A percentile compares a stretch with the other conserved stretches of the same genome.
Evolutionary conservation across 1,140 invertebrate species (phyloP).

Genomic region (Hylyphantes graminicola): DNA sequence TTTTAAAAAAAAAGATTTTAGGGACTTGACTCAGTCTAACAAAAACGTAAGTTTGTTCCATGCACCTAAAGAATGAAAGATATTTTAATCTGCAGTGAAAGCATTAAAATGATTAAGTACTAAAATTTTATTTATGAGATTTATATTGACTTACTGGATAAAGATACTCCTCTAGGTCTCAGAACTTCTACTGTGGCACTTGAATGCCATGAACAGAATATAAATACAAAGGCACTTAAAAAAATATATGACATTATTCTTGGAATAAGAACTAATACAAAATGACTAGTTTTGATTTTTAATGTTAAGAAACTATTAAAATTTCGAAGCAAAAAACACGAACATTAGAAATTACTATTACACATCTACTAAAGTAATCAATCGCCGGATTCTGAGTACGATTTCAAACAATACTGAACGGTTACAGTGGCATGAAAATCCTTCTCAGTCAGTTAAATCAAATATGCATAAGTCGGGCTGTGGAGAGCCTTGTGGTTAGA

Average conservation of each 20-base stretch:
- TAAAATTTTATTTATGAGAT: not conserved
- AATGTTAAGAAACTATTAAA: no score
- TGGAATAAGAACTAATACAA: not conserved
- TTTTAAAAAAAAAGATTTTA: not conserved
- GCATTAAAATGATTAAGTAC: no score
- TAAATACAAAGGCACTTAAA: not conserved
- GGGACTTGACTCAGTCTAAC: not conserved
- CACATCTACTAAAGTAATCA: not conserved
- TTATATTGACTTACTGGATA: slow-evolving; percentile 52
- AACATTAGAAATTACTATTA: not conserved
- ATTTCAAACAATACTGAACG: not conserved
- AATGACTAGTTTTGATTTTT: no score
- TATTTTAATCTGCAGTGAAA: not conserved
- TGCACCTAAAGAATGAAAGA: not conserved
- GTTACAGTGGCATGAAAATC: not conserved
- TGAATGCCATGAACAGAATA: not conserved
- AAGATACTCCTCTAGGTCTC: slow-evolving; percentile 61
- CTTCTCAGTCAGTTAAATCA: no score
- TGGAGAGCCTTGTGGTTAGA: no score
- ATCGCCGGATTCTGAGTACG: slow-evolving; percentile 8
- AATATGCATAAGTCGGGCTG: no score
- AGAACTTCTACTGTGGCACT: slow-evolving; percentile 52
- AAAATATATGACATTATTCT: slow-evolving; percentile 2
- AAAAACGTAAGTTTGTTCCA: not conserved
- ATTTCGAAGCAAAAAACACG: not conserved